Percentiles rank a stretch among this genome's conserved stretches.
Evolutionary conservation across 2,113 vertebrate genomes (phyloP).

Genomic region (Indicator indicator): DNA sequence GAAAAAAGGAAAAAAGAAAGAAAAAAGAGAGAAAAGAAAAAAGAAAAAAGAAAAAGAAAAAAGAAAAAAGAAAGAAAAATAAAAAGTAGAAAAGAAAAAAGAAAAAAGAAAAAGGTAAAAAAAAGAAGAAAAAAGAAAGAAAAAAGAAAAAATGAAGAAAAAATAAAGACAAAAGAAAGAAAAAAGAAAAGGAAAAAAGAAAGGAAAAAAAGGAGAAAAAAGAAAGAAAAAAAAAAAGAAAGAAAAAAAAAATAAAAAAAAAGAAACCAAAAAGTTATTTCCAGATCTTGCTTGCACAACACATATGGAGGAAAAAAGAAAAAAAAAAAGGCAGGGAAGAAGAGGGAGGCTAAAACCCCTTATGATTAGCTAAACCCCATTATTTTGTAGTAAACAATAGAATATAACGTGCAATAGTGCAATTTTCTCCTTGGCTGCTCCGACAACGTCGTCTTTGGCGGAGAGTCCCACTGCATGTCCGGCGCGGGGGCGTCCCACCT

Average conservation of each 20-base stretch:
- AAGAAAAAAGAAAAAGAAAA: too few species aligned
- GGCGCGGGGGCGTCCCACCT: neutral
- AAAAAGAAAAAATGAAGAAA: too few species aligned
- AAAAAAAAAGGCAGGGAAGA: conserved; percentile 49
- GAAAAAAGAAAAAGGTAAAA: too few species aligned
- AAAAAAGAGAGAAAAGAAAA: too few species aligned
- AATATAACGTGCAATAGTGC: conserved; percentile 89
- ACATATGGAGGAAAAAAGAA: conserved; percentile 39
- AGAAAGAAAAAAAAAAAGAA: too few species aligned
- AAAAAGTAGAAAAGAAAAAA: too few species aligned
- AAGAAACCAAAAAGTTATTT: conserved; percentile 25
- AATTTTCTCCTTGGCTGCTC: conserved; percentile 84
- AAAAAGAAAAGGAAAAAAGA: too few species aligned
- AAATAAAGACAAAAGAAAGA: too few species aligned
- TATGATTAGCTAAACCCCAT: conserved; percentile 74
- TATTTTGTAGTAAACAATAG: conserved; percentile 80
- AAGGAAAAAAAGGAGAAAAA: too few species aligned
- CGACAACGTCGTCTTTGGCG: conserved; percentile 67
- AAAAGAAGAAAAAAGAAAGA: too few species aligned
- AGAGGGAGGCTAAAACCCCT: conserved; percentile 65
- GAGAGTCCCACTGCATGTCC: conserved; percentile 64
- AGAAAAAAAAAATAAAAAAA: neutral
- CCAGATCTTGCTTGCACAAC: conserved; percentile 38
- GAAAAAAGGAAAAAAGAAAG: too few species aligned
- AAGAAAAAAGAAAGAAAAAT: too few species aligned